Evolutionary conservation across 2,797 vertebrate genomes (phyloP), one percentile per base, ranked within the genome.

Genomic region (Somateria mollissima): DNA sequence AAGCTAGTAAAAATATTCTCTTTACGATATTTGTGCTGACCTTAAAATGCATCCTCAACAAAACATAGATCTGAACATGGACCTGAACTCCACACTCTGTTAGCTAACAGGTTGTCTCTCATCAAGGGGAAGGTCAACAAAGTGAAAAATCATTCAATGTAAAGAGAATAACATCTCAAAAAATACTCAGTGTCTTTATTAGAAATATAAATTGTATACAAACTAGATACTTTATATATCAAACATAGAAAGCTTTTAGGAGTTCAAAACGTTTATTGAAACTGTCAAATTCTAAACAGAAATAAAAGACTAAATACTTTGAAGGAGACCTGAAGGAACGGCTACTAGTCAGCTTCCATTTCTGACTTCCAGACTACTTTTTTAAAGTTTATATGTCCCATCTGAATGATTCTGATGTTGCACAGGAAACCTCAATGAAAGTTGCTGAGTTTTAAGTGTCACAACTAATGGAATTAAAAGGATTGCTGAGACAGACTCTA

Each of bases 91-190:
- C 30, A 36, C 47, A 51, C 16, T 41, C 30, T 43, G 13, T 41
- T 34, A 54, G 16, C 32, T 34, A 39, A 37, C 10, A 30, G 25
- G 3, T 34, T 54, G 10, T 10, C 20, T 54, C 24, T 57, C 10
- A 0, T 62, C 22, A 11, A 13, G 6, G 13, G 10, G 20, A 41
- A 5, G 0, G 1, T 30, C 41, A 66, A 81, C 27, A 45, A 49
- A 60, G 20, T 67, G 6, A 54, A 77, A 77, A 41, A 30, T 25
- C 4, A 8, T 51, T 67, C 22, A 8, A 2, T 3, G 5, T 6
- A 28, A 47, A 62, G 69, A 86, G 8, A 82, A 53, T 8, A 36
- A 24, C 28, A 36, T 1, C 3, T 53, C 14, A 51, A 53, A 89
- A 83, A 67, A 13, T 21, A 49, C 9, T 69, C 6, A 1, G 8